Percentiles rank a stretch among this genome's conserved stretches.
phyloP scores from a whole-genome alignment of 2,888 invertebrate genomes.

The Epsilonema sp. region DNA sequence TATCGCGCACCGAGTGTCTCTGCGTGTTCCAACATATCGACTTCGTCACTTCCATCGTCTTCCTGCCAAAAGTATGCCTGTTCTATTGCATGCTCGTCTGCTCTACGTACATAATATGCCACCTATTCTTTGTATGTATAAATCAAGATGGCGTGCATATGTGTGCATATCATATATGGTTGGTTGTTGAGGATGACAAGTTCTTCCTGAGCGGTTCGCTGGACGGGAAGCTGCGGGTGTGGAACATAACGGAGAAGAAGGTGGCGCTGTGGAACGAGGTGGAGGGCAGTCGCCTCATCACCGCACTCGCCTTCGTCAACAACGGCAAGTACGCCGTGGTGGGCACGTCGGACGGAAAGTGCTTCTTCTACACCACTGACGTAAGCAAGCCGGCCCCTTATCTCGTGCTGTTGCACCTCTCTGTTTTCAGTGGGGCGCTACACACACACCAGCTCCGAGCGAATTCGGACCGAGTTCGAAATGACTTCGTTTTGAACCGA shows the following conservation, averaged over 20 bases:
- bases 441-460: no score
- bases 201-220: conserved; percentile 88
- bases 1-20: conserved; percentile 82
- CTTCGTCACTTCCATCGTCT: conserved; percentile 94
- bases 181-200: conserved; percentile 38
- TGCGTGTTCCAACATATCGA: conserved; percentile 98
- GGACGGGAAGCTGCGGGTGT: conserved; percentile 88
- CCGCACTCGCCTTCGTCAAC: conserved; percentile 25
- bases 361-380: conserved; percentile 92
- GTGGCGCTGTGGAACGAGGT: conserved; percentile 88
- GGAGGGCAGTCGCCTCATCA: conserved; percentile 41
- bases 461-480: no score
- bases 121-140: no score
- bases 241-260: conserved; percentile 98
- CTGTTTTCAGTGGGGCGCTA: no score
- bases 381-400: no score
- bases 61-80: conserved; percentile 57
- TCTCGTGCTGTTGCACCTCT: no score
- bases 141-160: no score
- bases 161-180: not conserved
- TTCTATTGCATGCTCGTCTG: no score
- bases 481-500: no score
- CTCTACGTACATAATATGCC: no score
- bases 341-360: conserved; percentile 91
- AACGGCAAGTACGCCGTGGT: conserved; percentile 96